A percentile compares a stretch with the other conserved stretches of the same genome.
These are phyloP conservation scores for Phoebastria nigripes DNA, from an alignment of 2,797 vertebrate genomes.

Conservation along the genomic window DNA sequence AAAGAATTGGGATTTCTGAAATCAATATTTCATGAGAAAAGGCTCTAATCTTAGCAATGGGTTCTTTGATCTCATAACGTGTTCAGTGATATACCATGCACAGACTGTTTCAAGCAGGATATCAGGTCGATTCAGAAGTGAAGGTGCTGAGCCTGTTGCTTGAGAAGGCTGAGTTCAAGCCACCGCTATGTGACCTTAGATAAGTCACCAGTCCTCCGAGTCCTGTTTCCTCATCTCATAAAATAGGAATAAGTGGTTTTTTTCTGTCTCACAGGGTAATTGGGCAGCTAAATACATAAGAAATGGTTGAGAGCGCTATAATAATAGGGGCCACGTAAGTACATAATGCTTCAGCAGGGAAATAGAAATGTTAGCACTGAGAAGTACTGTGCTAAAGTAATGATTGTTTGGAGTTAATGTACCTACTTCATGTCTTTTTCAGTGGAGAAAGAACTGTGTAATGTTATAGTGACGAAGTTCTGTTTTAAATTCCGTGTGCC, in stretches of 20 bases:
- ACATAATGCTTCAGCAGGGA: conserved; percentile 16
- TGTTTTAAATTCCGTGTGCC: conserved; percentile 16
- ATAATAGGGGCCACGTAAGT: not conserved
- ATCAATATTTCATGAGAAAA: not conserved
- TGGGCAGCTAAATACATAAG: not conserved
- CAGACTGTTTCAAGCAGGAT: not conserved
- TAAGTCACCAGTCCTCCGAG: not conserved
- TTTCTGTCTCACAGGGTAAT: not conserved
- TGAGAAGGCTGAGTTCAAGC: not conserved
- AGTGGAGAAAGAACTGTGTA: not conserved
- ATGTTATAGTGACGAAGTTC: not conserved
- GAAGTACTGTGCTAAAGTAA: not conserved
- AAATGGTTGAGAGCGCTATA: not conserved
- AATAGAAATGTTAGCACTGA: conserved; percentile 3
- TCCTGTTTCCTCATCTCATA: not conserved
- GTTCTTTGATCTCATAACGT: not conserved
- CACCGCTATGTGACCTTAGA: not conserved
- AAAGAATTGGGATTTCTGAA: not conserved
- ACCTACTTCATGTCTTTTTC: not conserved
- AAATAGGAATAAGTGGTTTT: not conserved
- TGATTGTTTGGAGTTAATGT: conserved; percentile 37
- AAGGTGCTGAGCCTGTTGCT: not conserved
- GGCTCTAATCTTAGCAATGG: not conserved
- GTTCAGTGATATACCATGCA: not conserved
- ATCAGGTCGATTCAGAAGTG: not conserved